phyloP scores from a whole-genome alignment of 2,797 vertebrate genomes.

The Rhyacichthys aspro region DNA sequence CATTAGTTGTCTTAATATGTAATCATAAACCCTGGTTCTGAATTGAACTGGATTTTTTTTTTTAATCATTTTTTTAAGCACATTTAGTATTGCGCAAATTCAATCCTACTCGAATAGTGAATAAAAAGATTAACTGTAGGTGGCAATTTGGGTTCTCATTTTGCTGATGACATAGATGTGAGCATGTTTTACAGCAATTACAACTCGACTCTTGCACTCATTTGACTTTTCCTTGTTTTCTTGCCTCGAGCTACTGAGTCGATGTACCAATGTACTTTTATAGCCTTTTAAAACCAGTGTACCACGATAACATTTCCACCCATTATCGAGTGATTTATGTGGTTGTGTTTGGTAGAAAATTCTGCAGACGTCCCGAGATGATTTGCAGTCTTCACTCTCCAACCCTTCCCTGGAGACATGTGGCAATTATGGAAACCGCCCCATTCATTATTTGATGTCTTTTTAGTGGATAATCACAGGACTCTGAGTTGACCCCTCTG shows the following conservation, averaged over 20 bases:
- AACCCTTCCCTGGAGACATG: conserved; percentile 41
- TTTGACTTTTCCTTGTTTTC: conserved; percentile 3
- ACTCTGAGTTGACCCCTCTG: conserved; percentile 33
- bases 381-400: conserved; percentile 52
- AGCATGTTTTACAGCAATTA: too few relatives aligned
- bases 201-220: not conserved
- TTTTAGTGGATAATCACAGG: conserved; percentile 39
- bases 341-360: conserved; percentile 52
- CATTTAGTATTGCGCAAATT: too few relatives aligned
- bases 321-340: conserved; percentile 54
- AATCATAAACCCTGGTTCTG: too few relatives aligned
- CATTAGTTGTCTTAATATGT: too few relatives aligned
- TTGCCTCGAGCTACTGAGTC: conserved; percentile 6
- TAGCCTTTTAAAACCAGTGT: conserved; percentile 14
- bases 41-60: too few relatives aligned
- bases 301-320: conserved; percentile 39
- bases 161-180: too few relatives aligned
- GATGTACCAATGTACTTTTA: not conserved
- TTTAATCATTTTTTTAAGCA: too few relatives aligned
- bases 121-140: too few relatives aligned
- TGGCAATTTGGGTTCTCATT: too few relatives aligned
- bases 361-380: conserved; percentile 27
- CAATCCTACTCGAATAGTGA: too few relatives aligned
- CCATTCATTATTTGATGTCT: conserved; percentile 59
- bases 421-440: conserved; percentile 55